phyloP scores from a whole-genome alignment of 2,888 invertebrate species.

The Pyrrhia umbra region DNA sequence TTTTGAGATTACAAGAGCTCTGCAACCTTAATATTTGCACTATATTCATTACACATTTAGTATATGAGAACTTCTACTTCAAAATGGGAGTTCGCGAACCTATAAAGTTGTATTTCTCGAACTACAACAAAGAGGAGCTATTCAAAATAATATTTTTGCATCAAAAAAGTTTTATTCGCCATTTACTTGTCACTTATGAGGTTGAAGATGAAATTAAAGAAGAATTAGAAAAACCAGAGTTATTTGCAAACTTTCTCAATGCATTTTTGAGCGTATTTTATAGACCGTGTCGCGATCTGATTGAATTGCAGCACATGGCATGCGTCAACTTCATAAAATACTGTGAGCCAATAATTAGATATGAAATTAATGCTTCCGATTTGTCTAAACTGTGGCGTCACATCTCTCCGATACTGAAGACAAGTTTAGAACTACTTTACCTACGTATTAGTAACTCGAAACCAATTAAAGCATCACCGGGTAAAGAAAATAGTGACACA shows the following conservation, averaged over 20 bases:
- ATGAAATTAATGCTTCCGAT: slow-evolving; percentile 91
- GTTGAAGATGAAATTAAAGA: slow-evolving; percentile 71
- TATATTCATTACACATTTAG: slow-evolving; percentile 94
- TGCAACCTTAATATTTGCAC: slow-evolving; percentile 93
- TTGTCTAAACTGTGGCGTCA: slow-evolving; percentile 94
- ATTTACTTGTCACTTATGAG: slow-evolving; percentile 74
- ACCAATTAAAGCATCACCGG: slow-evolving; percentile 70
- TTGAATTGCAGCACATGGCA: slow-evolving; percentile 95
- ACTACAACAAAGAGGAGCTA: slow-evolving; percentile 94
- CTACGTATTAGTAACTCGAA: slow-evolving; percentile 90
- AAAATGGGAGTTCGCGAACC: slow-evolving; percentile 93
- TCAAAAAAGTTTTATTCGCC: slow-evolving; percentile 77
- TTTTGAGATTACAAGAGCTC: slow-evolving; percentile 94
- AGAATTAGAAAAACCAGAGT: slow-evolving; percentile 85
- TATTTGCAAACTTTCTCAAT: slow-evolving; percentile 95
- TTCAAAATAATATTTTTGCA: slow-evolving; percentile 85
- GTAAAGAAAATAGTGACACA: slow-evolving; percentile 77
- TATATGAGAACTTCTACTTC: slow-evolving; percentile 94
- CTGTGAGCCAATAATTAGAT: slow-evolving; percentile 93
- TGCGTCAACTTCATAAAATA: slow-evolving; percentile 94
- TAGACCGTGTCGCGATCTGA: slow-evolving; percentile 95
- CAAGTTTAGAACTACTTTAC: slow-evolving; percentile 94
- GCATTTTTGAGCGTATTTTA: slow-evolving; percentile 96
- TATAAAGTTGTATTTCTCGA: slow-evolving; percentile 93
- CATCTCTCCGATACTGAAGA: slow-evolving; percentile 93